Percentiles rank a stretch among this genome's conserved stretches.
Conservation (phyloP, 2,797 vertebrate genomes). For the Esox lucius region DNA sequence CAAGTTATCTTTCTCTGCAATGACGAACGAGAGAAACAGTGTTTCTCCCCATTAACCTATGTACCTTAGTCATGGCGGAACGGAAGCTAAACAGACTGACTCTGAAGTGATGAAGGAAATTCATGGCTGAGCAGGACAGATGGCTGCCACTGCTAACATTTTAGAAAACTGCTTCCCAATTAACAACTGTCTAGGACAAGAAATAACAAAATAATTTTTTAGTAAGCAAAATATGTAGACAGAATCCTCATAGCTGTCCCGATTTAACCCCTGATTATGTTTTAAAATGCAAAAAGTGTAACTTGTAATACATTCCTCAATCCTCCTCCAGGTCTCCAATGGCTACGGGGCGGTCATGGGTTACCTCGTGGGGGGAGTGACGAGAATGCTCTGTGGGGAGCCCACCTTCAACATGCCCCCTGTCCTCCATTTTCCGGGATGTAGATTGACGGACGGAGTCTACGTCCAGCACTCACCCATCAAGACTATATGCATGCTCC, state of each 20-base stretch:
- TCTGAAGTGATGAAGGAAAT: too few species aligned
- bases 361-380: conserved; percentile 47
- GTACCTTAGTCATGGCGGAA: too few species aligned
- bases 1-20: neutral
- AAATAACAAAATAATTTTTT: too few species aligned
- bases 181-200: too few species aligned
- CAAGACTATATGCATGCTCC: conserved; percentile 76
- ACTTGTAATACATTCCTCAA: conserved; percentile 29
- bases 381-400: conserved; percentile 53
- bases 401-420: conserved; percentile 62
- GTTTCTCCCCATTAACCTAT: too few species aligned
- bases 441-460: conserved; percentile 54
- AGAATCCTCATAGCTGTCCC: too few species aligned
- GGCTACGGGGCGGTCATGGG: conserved; percentile 72
- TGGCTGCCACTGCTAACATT: too few species aligned
- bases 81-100: too few species aligned
- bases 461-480: conserved; percentile 75
- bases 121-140: too few species aligned
- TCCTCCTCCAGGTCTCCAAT: conserved; percentile 78
- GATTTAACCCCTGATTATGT: too few species aligned
- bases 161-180: too few species aligned
- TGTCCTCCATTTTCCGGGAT: conserved; percentile 66
- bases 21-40: neutral
- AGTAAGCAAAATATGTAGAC: too few species aligned
- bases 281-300: neutral